A percentile compares a stretch with the other conserved stretches of the same genome.
Conservation (phyloP, 2,797 vertebrate species). For the Agapornis canus region DNA sequence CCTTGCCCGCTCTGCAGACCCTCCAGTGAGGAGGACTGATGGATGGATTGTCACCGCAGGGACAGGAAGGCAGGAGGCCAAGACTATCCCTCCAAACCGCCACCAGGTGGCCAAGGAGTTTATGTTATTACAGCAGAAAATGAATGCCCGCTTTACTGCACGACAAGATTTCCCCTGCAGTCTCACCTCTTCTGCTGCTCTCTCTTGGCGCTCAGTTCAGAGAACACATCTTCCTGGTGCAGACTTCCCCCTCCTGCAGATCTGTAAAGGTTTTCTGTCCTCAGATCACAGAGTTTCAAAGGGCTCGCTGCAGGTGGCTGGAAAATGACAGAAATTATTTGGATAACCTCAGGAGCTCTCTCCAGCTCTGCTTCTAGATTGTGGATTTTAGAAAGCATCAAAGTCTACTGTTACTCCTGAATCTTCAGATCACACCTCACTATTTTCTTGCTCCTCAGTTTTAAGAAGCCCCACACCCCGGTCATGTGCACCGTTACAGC, state of each 20-base stretch:
- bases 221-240: conserved; percentile 7
- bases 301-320: conserved; percentile 11
- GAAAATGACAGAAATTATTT: neutral
- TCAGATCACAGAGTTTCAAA: neutral
- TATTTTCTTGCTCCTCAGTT: neutral
- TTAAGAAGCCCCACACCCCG: neutral
- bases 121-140: neutral
- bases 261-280: neutral
- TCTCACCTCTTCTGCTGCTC: conserved; percentile 60
- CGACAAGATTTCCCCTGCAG: neutral
- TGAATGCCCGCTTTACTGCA: neutral
- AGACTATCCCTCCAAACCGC: neutral
- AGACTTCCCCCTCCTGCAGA: neutral
- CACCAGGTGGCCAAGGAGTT: conserved; percentile 32
- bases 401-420: neutral
- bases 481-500: neutral
- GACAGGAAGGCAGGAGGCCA: neutral
- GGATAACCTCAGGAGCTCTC: neutral
- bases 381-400: neutral
- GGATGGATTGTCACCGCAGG: neutral
- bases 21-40: neutral
- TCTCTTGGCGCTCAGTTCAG: conserved; percentile 13
- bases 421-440: neutral
- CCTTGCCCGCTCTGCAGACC: neutral
- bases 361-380: neutral